These are phyloP conservation scores for Cremastinae sp. DNA, from an alignment of 2,888 invertebrate species.

Conservation along the genomic window DNA sequence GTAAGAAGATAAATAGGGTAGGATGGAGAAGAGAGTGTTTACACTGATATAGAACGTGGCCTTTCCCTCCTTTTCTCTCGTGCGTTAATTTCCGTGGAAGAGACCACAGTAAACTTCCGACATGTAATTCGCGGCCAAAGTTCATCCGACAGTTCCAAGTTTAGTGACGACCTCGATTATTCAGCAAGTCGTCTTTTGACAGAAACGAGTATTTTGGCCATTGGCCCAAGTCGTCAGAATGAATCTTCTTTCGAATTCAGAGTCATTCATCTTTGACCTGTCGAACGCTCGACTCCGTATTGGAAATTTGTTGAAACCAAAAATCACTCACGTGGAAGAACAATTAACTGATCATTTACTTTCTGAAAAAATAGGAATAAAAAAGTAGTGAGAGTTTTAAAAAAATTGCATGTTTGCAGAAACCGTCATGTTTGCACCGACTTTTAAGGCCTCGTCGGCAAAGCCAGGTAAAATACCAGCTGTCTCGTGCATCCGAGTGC, in stretches of 20 bases:
- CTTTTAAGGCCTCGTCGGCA: constrained; percentile 90
- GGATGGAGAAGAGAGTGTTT: no score
- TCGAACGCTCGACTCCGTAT: constrained; percentile 33
- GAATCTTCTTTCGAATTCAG: constrained; percentile 49
- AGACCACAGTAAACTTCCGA: constrained; percentile 45
- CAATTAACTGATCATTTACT: neutral
- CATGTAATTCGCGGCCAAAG: constrained; percentile 51
- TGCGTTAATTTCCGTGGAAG: constrained; percentile 51
- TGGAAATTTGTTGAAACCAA: no score
- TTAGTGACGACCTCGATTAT: constrained; percentile 56
- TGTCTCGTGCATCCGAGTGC: constrained; percentile 27
- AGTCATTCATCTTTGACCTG: constrained; percentile 52
- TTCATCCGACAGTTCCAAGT: constrained; percentile 57
- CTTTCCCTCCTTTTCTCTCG: constrained; percentile 32
- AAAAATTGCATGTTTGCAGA: constrained; percentile 80
- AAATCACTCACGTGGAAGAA: no score
- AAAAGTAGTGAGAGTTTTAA: constrained; percentile 15
- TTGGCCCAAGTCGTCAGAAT: constrained; percentile 24
- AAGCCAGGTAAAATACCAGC: constrained; percentile 84
- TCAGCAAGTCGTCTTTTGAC: constrained; percentile 39
- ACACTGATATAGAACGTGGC: constrained; percentile 2
- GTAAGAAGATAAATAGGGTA: no score
- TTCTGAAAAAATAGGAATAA: no score
- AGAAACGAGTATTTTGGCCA: constrained; percentile 10
- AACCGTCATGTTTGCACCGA: constrained; percentile 88